Percentiles rank a stretch among this genome's conserved stretches.
Conservation (phyloP, 2,888 invertebrate genomes). For the Pseudococcus jackbeardsleyi region DNA sequence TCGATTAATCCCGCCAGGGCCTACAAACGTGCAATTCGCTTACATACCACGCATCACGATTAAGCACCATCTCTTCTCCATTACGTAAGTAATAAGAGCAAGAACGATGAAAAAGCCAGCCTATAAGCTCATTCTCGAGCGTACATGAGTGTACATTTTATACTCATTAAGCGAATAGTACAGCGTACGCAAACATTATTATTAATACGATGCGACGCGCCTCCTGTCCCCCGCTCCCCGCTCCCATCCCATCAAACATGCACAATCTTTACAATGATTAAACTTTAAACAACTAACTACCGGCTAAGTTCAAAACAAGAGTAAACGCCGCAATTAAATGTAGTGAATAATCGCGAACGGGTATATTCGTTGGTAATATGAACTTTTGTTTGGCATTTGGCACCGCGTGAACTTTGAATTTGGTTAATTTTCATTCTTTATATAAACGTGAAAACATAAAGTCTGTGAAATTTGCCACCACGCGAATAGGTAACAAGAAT, state of each 20-base stretch:
- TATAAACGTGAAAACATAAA: background rate
- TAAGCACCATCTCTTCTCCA: too few relatives aligned
- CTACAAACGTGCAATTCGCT: too few relatives aligned
- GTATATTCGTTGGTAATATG: background rate
- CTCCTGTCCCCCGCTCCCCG: background rate
- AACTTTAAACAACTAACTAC: slow-evolving; percentile 59
- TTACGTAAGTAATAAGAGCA: too few relatives aligned
- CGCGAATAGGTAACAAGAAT: background rate
- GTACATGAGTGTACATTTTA: background rate
- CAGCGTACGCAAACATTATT: slow-evolving; percentile 8
- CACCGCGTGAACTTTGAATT: slow-evolving; percentile 7
- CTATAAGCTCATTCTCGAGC: background rate
- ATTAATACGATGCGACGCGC: slow-evolving; percentile 18
- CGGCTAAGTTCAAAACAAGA: slow-evolving; percentile 48
- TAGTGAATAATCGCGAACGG: slow-evolving; percentile 26
- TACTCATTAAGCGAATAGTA: background rate
- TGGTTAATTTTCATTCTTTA: slow-evolving; percentile 21
- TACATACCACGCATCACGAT: too few relatives aligned
- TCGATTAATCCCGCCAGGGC: too few relatives aligned
- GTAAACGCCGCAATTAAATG: slow-evolving; percentile 46
- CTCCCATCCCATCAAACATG: background rate
- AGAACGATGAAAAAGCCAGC: too few relatives aligned
- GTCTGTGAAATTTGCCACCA: background rate
- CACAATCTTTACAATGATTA: slow-evolving; percentile 43
- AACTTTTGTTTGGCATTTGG: slow-evolving; percentile 50